phyloP scores from a whole-genome alignment of 1,140 invertebrate species.

The Ceratosolen solmsi region DNA sequence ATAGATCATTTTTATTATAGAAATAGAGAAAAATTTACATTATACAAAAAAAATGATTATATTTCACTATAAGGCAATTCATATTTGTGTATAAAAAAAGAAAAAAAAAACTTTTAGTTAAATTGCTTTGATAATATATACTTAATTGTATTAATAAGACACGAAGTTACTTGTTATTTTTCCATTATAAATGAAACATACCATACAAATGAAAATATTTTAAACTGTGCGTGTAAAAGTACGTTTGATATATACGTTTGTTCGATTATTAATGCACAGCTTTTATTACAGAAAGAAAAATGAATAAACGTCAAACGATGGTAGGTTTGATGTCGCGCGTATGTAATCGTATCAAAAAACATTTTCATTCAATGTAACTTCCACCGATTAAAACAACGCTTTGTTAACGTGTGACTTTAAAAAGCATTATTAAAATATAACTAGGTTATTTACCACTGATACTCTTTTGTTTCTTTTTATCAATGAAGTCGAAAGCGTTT shows the following conservation, averaged over 20 bases:
- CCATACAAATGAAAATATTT: not conserved
- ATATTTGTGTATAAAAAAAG: not conserved
- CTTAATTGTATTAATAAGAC: not conserved
- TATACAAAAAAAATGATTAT: slow-evolving; percentile 4
- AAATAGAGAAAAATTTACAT: slow-evolving; percentile 19
- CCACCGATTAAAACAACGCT: not conserved
- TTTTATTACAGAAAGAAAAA: not conserved
- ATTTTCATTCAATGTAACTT: not conserved
- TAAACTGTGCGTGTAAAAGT: not conserved
- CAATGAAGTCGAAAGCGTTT: too few species aligned
- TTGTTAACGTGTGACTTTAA: not conserved
- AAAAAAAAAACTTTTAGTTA: not conserved
- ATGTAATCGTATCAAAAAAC: not conserved
- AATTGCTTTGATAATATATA: not conserved
- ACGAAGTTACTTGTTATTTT: not conserved
- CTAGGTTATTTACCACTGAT: too few species aligned
- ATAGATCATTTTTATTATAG: slow-evolving; percentile 11
- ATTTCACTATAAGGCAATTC: slow-evolving; percentile 12
- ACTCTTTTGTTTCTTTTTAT: too few species aligned
- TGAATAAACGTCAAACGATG: too few species aligned
- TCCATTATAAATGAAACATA: not conserved
- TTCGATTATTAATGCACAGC: not conserved
- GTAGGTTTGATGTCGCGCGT: too few species aligned
- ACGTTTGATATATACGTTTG: not conserved
- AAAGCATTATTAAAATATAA: not conserved